Conservation (phyloP, 2,888 invertebrate genomes). For the Ecdyonurus torrentis region DNA sequence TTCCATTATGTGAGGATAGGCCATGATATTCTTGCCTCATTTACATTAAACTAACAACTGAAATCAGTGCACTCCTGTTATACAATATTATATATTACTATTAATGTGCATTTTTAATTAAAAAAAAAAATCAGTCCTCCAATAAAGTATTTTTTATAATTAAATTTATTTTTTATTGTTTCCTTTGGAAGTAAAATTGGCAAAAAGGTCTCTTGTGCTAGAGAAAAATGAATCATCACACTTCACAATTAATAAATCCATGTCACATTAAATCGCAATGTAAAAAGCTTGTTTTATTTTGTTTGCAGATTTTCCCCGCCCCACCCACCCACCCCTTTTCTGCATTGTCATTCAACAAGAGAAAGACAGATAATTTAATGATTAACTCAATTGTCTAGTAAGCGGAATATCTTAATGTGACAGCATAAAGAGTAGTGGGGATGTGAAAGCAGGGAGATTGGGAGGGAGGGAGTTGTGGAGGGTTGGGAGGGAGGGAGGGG, state of each 20-base stretch:
- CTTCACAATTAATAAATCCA: not conserved
- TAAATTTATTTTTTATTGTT: not conserved
- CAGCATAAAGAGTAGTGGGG: slow-evolving; percentile 1
- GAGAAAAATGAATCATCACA: not conserved
- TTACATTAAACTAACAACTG: not conserved
- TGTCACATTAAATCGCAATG: not conserved
- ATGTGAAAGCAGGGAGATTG: not conserved
- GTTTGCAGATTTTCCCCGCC: not conserved
- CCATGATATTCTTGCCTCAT: not conserved
- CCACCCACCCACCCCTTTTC: not conserved
- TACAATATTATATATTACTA: not conserved
- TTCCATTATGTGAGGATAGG: not conserved
- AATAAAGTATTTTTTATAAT: not conserved
- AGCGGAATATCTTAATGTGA: slow-evolving; percentile 3
- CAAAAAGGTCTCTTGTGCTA: not conserved
- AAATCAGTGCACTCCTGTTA: not conserved
- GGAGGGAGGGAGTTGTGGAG: not conserved
- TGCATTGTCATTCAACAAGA: not conserved
- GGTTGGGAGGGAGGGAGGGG: not conserved
- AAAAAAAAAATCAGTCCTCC: slow-evolving; percentile 3
- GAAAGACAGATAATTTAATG: not conserved
- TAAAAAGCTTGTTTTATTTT: not conserved
- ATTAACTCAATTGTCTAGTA: not conserved
- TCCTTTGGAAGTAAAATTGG: not conserved
- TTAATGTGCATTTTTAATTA: slow-evolving; percentile 1